These are phyloP conservation scores for Dinocampus coccinellae DNA, from an alignment of 2,888 invertebrate species.

Conservation along the genomic window DNA sequence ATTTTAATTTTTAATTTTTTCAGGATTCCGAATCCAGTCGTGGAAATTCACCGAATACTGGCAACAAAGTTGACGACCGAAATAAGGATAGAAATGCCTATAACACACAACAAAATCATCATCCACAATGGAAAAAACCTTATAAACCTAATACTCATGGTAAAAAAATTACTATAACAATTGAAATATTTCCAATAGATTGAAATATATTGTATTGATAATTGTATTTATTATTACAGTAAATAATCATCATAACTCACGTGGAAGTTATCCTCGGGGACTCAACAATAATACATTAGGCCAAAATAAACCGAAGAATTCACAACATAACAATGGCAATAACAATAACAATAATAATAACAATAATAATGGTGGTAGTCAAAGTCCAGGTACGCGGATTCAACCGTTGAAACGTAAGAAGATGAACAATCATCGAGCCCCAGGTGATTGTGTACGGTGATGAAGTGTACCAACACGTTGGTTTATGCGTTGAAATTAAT, in stretches of 20 bases:
- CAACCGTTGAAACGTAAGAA: conserved; percentile 65
- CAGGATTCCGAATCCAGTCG: conserved; percentile 68
- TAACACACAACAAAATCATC: conserved; percentile 59
- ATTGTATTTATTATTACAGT: conserved; percentile 35
- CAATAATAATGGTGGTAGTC: conserved; percentile 59
- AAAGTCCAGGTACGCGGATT: conserved; percentile 60
- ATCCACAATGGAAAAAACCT: conserved; percentile 58
- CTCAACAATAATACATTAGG: conserved; percentile 59
- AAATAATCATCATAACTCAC: conserved; percentile 60
- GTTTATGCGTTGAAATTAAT: conserved; percentile 16
- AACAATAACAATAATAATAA: conserved; percentile 50
- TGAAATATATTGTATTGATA: not conserved
- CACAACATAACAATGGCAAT: conserved; percentile 53
- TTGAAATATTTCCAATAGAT: not conserved
- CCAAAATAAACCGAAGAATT: conserved; percentile 58
- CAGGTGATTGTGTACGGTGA: conserved; percentile 68
- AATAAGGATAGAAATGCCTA: conserved; percentile 60
- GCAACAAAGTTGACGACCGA: conserved; percentile 62
- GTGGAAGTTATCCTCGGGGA: conserved; percentile 60
- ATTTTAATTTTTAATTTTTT: conserved; percentile 11
- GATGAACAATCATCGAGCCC: conserved; percentile 58
- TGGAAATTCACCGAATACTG: conserved; percentile 67
- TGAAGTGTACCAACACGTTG: conserved; percentile 52
- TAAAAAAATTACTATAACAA: conserved; percentile 42
- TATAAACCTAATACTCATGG: conserved; percentile 63